phyloP scores from a whole-genome alignment of 2,797 vertebrate species.

The Ispidina lecontei region DNA sequence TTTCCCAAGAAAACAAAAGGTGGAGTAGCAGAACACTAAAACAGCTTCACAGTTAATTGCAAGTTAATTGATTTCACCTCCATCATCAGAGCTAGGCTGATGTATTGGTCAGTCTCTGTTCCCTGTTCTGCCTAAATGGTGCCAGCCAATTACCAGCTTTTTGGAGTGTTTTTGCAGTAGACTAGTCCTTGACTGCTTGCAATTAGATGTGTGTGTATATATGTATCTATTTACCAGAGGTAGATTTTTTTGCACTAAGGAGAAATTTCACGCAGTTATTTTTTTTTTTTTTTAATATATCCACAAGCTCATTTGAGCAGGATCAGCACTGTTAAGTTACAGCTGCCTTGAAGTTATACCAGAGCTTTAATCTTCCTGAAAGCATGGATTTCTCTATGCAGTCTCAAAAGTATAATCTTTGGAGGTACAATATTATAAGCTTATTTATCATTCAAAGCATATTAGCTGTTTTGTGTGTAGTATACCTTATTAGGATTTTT shows the following conservation, averaged over 20 bases:
- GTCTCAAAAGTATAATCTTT: constrained; percentile 22
- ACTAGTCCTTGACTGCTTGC: background rate
- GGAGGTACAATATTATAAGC: background rate
- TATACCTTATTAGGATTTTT: background rate
- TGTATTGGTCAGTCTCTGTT: background rate
- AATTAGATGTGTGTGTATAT: background rate
- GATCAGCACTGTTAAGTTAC: background rate
- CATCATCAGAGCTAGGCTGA: background rate
- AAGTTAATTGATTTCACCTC: background rate
- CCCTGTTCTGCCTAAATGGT: background rate
- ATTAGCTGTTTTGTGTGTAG: background rate
- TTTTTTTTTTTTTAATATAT: background rate
- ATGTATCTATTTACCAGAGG: background rate
- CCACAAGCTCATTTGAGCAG: background rate
- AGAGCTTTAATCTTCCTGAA: constrained; percentile 26
- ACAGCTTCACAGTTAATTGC: background rate
- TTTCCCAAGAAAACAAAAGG: background rate
- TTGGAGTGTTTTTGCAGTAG: background rate
- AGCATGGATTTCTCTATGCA: background rate
- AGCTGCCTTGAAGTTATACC: background rate
- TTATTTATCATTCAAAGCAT: constrained; percentile 35
- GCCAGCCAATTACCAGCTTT: background rate
- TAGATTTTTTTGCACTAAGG: background rate
- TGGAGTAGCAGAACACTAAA: background rate
- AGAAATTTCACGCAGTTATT: background rate